These are phyloP conservation scores for Donacobius atricapilla DNA, from an alignment of 2,113 vertebrate species.

Conservation along the genomic window DNA sequence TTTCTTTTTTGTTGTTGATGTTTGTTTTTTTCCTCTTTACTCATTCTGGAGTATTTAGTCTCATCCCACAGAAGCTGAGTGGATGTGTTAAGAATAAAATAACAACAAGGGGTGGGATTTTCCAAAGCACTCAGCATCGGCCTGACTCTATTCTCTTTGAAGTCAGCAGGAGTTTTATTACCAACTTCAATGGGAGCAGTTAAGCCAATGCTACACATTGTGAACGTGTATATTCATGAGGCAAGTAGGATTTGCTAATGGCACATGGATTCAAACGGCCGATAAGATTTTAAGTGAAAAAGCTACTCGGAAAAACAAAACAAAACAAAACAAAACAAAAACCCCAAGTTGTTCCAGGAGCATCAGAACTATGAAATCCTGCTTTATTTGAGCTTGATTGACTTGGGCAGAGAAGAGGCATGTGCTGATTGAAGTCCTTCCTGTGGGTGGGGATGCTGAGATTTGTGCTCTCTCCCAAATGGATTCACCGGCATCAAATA, in stretches of 20 bases:
- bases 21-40: neutral
- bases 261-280: slow-evolving; percentile 22
- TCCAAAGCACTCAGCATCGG: slow-evolving; percentile 15
- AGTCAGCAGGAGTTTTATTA: slow-evolving; percentile 60
- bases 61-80: slow-evolving; percentile 2
- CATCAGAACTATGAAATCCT: neutral
- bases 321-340: neutral
- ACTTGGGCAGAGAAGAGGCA: neutral
- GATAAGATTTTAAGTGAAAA: slow-evolving; percentile 21
- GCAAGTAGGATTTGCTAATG: slow-evolving; percentile 3
- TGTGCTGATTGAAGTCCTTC: neutral
- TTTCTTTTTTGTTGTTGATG: neutral
- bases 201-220: neutral
- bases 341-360: neutral
- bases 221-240: slow-evolving; percentile 51
- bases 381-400: neutral
- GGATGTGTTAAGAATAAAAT: slow-evolving; percentile 38
- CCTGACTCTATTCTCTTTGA: slow-evolving; percentile 42
- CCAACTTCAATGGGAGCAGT: slow-evolving; percentile 38
- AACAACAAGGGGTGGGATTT: slow-evolving; percentile 59
- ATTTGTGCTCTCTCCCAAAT: neutral
- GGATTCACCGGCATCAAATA: neutral
- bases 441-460: neutral
- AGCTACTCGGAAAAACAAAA: neutral
- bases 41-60: slow-evolving; percentile 27